Base-by-base conservation (phyloP, 2,888 invertebrate genomes). In the Branchipolynoe longqiensis region DNA sequence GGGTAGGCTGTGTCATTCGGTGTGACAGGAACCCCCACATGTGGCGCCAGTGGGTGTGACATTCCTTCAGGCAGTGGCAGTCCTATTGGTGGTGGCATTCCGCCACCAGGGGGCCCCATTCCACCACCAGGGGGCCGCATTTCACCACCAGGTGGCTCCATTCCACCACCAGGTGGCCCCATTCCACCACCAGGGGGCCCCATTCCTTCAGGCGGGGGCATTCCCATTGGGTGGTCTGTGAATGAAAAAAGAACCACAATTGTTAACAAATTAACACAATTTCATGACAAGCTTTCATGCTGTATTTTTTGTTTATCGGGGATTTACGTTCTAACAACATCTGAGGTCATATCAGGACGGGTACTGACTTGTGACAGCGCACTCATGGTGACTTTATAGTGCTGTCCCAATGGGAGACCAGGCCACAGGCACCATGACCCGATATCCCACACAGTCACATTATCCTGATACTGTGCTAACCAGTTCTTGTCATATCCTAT, bases 201-300 rank as follows among this genome's bases (percentile, higher is more conserved):
- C 59, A 59, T 59, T 4, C 59, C 59, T n/a, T n/a, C 31, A 33
- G 58, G 58, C 4, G 58, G 58, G 18, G 12, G 58, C 58, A 58
- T 58, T 38, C 69, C 69, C 33, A 69, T 69, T 22, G 69, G 69
- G 18, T 69, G 14, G 69, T 69, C 69, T 69, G 38, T 48, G 18
- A 18, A 48, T 12, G 48, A 48, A 48, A 48, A 18, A 8, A 48
- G 18, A 12, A 48, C n/a, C n/a, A n/a, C 38, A 69, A 33, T 69
- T 0, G 69, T n/a, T n/a, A n/a, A n/a, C n/a, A n/a, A n/a, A n/a
- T n/a, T n/a, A n/a, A n/a, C n/a, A n/a, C n/a, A n/a, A n/a, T n/a
- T n/a, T n/a, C n/a, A n/a, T n/a, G n/a, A n/a, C n/a, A 48, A 12
- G 8, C 18, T 18, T 18, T 48, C 18, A 48, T 12, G 48, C 18